Base-by-base conservation (phyloP, 2,797 vertebrate genomes). In the Megalops cyprinoides region DNA sequence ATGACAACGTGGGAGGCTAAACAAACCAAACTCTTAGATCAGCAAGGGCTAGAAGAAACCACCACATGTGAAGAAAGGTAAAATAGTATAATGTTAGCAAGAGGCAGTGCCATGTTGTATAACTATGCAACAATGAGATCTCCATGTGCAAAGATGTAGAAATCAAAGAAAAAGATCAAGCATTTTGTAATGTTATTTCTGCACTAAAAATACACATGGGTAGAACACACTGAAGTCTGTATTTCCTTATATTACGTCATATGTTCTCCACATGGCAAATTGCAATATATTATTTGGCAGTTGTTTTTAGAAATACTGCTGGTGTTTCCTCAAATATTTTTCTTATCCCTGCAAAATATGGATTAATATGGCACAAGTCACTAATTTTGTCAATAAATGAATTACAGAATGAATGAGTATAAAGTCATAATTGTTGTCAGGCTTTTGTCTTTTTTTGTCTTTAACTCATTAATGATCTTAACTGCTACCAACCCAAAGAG, bases 221-320 rank as follows among this genome's bases (percentile, higher is more conserved):
- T 60, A 31, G 7, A 25, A 60, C 31, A 60, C 60, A 58, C 25
- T 58, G 23, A 7, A 9, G 25, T 58, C 23, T 0, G 55, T n/a
- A n/a, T 7, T 8, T 58, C 76, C 62, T 53, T 37, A 78, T n/a
- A 46, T 44, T 23, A 5, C 9, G 51, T 75, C 25, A n/a, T 37
- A 51, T 49, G 46, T 20, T n/a, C 25, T 74, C 1, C 28, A 42
- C 3, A 15, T n/a, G 25, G 42, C 78, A 74, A 12, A 58, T 23
- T n/a, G 78, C 28, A 55, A 79, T 79, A 56, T 73, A 74, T 39
- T 79, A 53, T 55, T 73, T 42, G 25, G 69, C 9, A 46, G 23
- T 44, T 23, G 39, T 23, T 46, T 12, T 65, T 34, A 18, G 34
- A 31, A 65, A 65, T 31, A 65, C 34, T 65, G 34, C 31, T 39